Conservation (phyloP, 2,113 vertebrate species). For the Myrmecobius fasciatus region DNA sequence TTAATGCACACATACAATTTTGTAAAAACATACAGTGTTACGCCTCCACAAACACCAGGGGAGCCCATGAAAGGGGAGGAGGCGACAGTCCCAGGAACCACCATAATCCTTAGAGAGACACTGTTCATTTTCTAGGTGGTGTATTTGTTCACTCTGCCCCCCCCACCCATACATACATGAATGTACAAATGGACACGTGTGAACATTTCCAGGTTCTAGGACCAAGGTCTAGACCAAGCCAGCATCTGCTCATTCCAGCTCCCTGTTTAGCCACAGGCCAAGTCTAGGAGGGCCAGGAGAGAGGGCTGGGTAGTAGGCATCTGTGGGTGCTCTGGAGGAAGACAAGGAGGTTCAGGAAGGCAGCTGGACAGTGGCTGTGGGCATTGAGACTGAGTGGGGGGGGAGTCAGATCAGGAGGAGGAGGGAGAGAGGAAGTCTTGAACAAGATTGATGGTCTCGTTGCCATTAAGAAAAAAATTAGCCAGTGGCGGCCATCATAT, state of each 20-base stretch:
- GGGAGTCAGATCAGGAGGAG: slow-evolving; percentile 67
- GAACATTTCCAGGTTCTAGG: not conserved
- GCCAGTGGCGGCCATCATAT: slow-evolving; percentile 92
- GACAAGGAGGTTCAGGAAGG: slow-evolving; percentile 42
- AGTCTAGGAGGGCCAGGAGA: not conserved
- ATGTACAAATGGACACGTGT: not conserved
- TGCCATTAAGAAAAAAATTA: slow-evolving; percentile 94
- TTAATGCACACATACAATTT: not conserved
- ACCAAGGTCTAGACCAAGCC: not conserved
- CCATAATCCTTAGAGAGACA: not conserved
- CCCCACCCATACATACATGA: not conserved
- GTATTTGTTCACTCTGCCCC: not conserved
- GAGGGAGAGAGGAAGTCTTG: slow-evolving; percentile 77
- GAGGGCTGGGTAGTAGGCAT: not conserved
- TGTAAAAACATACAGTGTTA: not conserved
- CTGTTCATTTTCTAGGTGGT: not conserved
- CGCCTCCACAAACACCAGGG: not conserved
- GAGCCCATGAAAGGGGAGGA: not conserved
- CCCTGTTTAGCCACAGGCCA: not conserved
- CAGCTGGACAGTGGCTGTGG: slow-evolving; percentile 29
- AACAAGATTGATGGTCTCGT: slow-evolving; percentile 90
- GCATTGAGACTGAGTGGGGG: slow-evolving; percentile 44
- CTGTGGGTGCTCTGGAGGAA: not conserved
- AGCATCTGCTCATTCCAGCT: not conserved
- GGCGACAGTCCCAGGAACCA: not conserved